A percentile compares a stretch with the other conserved stretches of the same genome.
phyloP scores from a whole-genome alignment of 2,888 invertebrate species.

The Torymus auratus region DNA sequence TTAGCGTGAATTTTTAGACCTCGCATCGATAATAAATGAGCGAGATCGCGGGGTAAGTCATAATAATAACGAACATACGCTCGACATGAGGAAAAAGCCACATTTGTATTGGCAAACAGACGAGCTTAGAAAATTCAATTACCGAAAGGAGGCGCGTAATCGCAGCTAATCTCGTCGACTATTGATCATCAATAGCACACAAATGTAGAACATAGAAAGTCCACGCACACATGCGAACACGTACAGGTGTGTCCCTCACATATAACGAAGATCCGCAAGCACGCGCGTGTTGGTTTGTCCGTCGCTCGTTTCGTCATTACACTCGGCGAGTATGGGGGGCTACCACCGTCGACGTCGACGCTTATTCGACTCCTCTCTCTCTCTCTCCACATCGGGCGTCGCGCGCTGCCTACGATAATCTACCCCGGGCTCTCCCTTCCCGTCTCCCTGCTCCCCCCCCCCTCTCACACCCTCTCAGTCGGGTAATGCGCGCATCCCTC shows the following conservation, averaged over 20 bases:
- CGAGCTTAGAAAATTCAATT: not conserved
- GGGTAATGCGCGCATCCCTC: conserved; percentile 73
- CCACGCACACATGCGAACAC: not conserved
- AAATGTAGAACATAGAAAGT: not conserved
- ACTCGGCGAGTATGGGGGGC: conserved; percentile 23
- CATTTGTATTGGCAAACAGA: no score
- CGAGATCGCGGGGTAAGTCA: no score
- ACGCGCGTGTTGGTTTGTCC: not conserved
- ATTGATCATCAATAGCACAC: conserved; percentile 22
- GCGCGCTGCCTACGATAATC: conserved; percentile 70
- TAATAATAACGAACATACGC: no score
- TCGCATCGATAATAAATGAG: no score
- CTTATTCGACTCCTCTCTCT: conserved; percentile 5
- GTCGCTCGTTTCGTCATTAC: conserved; percentile 41
- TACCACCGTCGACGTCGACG: no score
- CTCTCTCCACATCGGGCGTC: conserved; percentile 4
- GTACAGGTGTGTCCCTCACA: not conserved
- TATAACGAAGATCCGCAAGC: conserved; percentile 34
- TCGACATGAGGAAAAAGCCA: no score
- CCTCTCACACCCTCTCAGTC: conserved; percentile 15
- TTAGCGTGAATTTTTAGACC: no score
- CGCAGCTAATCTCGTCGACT: not conserved
- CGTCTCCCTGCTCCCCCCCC: not conserved
- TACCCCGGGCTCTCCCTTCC: conserved; percentile 63
- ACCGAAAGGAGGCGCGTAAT: not conserved